These are phyloP conservation scores for Phortica magna DNA, from an alignment of 2,888 invertebrate genomes.

Conservation along the genomic window DNA sequence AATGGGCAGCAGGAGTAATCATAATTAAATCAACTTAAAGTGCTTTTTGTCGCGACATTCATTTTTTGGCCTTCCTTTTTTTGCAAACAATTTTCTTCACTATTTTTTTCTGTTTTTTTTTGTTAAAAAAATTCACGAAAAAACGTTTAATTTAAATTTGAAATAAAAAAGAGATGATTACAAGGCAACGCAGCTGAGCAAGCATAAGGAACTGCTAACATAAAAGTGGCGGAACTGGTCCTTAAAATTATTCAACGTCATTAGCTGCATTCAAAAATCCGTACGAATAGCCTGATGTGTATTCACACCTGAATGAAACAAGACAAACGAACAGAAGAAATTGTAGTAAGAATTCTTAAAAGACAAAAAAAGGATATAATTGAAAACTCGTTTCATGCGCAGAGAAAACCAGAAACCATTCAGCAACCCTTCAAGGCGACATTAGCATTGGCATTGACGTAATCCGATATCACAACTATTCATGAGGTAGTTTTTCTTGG, in stretches of 20 bases:
- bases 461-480: constrained; percentile 6
- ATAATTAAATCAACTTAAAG: constrained; percentile 69
- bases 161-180: not conserved
- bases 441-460: not conserved
- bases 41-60: constrained; percentile 58
- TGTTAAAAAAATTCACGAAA: not conserved
- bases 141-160: not conserved
- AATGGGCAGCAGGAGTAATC: constrained; percentile 45
- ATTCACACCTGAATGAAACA: constrained; percentile 69
- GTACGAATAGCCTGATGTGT: constrained; percentile 34
- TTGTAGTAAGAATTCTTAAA: constrained; percentile 9
- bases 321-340: constrained; percentile 46
- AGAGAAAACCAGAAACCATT: not conserved
- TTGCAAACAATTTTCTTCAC: not conserved
- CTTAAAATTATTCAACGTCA: constrained; percentile 60
- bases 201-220: constrained; percentile 38
- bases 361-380: constrained; percentile 57
- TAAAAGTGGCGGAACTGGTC: not conserved
- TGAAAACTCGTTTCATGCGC: constrained; percentile 61
- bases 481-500: no score
- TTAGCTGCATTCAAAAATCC: constrained; percentile 62
- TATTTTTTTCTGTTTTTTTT: not conserved
- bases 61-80: constrained; percentile 26
- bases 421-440: not conserved
- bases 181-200: constrained; percentile 27